These are phyloP conservation scores for Diplazon laetatorius DNA, from an alignment of 2,888 invertebrate species.

Conservation along the genomic window DNA sequence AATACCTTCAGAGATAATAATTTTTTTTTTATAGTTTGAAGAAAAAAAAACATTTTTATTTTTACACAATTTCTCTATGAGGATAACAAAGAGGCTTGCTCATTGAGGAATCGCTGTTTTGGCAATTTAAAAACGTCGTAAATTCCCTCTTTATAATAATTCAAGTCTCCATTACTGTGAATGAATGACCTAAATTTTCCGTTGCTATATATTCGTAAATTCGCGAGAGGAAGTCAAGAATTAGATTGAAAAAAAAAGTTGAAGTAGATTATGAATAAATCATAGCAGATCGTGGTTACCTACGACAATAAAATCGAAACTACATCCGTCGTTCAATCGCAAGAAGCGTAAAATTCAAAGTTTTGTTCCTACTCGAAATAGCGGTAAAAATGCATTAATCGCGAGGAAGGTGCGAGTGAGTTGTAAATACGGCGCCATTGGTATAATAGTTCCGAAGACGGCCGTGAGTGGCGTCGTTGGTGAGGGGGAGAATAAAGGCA, in stretches of 20 bases:
- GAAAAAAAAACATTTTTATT: no score
- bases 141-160: no score
- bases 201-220: neutral
- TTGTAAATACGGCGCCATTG: neutral
- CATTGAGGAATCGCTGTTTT: no score
- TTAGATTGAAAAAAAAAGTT: neutral
- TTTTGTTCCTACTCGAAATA: no score
- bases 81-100: no score
- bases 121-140: no score
- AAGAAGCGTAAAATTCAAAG: neutral
- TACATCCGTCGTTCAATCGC: slow-evolving; percentile 7
- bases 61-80: no score
- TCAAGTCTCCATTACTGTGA: no score
- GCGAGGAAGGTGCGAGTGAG: neutral
- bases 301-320: slow-evolving; percentile 36
- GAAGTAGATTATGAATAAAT: slow-evolving; percentile 43
- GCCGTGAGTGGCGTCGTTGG: no score
- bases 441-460: slow-evolving; percentile 3
- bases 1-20: no score
- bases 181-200: neutral
- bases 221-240: neutral
- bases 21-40: no score
- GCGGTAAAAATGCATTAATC: neutral
- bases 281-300: slow-evolving; percentile 7
- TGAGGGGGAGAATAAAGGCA: no score